phyloP scores from a whole-genome alignment of 2,888 invertebrate genomes.

The Drosophila formosana region DNA sequence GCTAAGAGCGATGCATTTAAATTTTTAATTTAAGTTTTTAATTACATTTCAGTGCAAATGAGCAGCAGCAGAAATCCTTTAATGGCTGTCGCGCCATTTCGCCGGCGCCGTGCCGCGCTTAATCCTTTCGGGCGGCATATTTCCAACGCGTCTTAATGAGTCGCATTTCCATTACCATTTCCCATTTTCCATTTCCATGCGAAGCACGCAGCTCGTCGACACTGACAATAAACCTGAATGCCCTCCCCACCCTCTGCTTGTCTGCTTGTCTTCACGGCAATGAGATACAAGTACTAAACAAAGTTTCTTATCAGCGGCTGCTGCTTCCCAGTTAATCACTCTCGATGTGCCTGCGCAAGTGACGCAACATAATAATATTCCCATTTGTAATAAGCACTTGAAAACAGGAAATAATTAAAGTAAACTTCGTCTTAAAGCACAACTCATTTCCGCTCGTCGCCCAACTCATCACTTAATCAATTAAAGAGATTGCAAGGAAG shows the following conservation, averaged over 20 bases:
- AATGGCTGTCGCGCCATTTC: conserved; percentile 55
- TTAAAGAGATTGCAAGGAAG: neutral
- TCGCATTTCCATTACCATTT: conserved; percentile 53
- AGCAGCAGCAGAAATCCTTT: conserved; percentile 40
- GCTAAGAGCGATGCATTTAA: conserved; percentile 65
- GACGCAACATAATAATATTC: conserved; percentile 9
- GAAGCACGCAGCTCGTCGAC: conserved; percentile 47
- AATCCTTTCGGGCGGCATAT: conserved; percentile 74
- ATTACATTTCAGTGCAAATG: conserved; percentile 47
- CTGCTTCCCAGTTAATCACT: conserved; percentile 33
- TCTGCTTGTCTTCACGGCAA: neutral
- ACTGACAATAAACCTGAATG: conserved; percentile 54
- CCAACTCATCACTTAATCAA: neutral
- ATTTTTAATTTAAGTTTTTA: conserved; percentile 72
- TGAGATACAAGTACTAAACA: conserved; percentile 33
- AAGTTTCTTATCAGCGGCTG: conserved; percentile 43
- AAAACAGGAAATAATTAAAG: conserved; percentile 8
- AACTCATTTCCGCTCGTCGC: conserved; percentile 7
- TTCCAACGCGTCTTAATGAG: conserved; percentile 72
- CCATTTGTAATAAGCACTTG: conserved; percentile 7
- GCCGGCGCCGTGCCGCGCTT: conserved; percentile 42
- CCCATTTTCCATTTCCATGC: conserved; percentile 46
- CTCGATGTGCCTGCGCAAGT: neutral
- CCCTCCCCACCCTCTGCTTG: neutral
- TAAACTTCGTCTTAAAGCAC: neutral